These are phyloP conservation scores for Mormyrus iriodes DNA, from an alignment of 2,113 vertebrate genomes.

Conservation along the genomic window DNA sequence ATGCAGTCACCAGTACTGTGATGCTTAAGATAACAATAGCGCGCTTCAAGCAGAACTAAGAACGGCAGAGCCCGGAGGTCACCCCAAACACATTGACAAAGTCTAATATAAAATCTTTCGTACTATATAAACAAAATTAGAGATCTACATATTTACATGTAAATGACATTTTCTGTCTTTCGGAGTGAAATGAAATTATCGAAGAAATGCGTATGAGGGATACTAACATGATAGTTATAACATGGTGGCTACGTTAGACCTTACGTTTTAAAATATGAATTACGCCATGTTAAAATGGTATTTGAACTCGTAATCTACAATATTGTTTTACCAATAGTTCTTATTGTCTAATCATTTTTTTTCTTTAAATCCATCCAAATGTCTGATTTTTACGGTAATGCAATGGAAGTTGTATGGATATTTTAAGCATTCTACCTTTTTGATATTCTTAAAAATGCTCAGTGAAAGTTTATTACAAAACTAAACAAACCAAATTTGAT, in stretches of 20 bases:
- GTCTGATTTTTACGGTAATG: not conserved
- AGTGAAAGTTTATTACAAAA: not conserved
- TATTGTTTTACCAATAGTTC: conserved; percentile 14
- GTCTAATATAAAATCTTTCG: conserved; percentile 20
- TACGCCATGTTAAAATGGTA: not conserved
- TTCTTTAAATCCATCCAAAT: not conserved
- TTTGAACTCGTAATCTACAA: not conserved
- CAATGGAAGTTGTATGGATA: not conserved
- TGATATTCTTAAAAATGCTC: not conserved
- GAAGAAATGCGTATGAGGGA: not conserved
- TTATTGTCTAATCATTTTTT: not conserved
- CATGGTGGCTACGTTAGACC: not conserved
- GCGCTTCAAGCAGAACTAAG: not conserved
- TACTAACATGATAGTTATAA: not conserved
- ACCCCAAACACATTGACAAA: conserved; percentile 13
- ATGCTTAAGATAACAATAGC: not conserved
- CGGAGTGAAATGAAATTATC: conserved; percentile 1
- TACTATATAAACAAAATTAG: conserved; percentile 12
- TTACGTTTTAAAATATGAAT: conserved; percentile 9
- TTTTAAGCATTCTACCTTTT: not conserved
- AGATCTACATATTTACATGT: conserved; percentile 13
- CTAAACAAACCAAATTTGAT: not conserved
- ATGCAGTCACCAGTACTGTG: not conserved
- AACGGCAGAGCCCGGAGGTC: not conserved
- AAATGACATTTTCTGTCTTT: not conserved